Evolutionary conservation across 2,888 invertebrate genomes (phyloP), one percentile per base, ranked within the genome.

Genomic region (Idaea dimidiata): DNA sequence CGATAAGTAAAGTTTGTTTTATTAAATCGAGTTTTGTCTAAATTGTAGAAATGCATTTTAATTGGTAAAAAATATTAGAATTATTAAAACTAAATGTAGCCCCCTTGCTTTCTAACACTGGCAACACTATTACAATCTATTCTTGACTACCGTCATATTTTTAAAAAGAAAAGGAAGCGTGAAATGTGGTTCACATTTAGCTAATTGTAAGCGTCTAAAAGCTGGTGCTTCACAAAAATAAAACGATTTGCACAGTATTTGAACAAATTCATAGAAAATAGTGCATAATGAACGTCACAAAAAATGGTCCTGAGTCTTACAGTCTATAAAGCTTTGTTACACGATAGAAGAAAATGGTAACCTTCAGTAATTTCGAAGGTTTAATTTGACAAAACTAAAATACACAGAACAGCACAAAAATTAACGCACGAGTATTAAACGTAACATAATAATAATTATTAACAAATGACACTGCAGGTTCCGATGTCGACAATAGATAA

Each of bases 271-370:
- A 75, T 73, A 82, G 76, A 74, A 80, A 81, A 82, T 75, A 82
- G 90, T 90, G 90, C 89, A 80, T 70, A 79, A 62, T 69, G 62
- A 76, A 79, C 80, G 81, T 85, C 80, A 88, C 81, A 85, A 84
- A 82, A 78, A 77, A 89, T 90, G 91, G 91, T 91, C 91, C 91
- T 91, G 91, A 91, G 89, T 91, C 88, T 87, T 86, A 86, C 83
- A 88, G 82, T 88, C 86, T 89, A 89, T 88, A 87, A 91, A 91
- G 90, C 89, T 88, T 84, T 84, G 85, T 85, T 86, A 85, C 84
- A 85, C 78, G 67, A 79, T 62, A 80, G 82, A 71, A 80, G 78
- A 82, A 83, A 84, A 84, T 79, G 77, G 81, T 81, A 73, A 73
- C 77, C 58, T 73, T 72, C 72, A 75, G 73, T 68, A 74, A 72